Conservation (phyloP, 1,140 invertebrate species). For the Drosophila kanapiae region DNA sequence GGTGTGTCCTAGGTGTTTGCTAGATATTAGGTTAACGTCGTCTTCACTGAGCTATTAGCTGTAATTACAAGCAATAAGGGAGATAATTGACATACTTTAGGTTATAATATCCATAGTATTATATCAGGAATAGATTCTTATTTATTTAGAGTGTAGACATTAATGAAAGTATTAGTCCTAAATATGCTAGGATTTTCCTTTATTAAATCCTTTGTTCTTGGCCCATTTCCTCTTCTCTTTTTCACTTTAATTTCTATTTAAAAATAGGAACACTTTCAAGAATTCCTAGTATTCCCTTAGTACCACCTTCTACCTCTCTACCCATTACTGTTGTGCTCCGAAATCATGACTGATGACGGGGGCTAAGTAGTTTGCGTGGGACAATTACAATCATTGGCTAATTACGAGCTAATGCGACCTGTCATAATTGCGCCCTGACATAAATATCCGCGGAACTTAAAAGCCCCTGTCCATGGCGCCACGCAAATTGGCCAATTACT, state of each 20-base stretch:
- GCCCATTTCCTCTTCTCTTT: background rate
- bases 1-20: background rate
- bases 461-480: slow-evolving; percentile 21
- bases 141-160: background rate
- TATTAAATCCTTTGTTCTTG: background rate
- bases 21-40: background rate
- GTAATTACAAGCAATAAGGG: background rate
- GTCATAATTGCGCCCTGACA: slow-evolving; percentile 30
- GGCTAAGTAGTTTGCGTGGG: slow-evolving; percentile 20
- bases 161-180: background rate
- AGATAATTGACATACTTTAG: background rate
- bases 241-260: background rate
- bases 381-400: slow-evolving; percentile 37
- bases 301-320: background rate
- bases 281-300: background rate
- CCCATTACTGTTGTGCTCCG: no score
- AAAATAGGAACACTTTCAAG: background rate
- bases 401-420: slow-evolving; percentile 42
- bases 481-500: slow-evolving; percentile 49
- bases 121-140: background rate
- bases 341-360: slow-evolving; percentile 33
- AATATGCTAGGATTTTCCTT: no score
- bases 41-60: background rate
- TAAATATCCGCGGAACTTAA: slow-evolving; percentile 38
- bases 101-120: no score